Percentiles rank a stretch among this genome's conserved stretches.
Evolutionary conservation across 2,797 vertebrate genomes (phyloP).

Genomic region (Periophthalmus magnuspinnatus): DNA sequence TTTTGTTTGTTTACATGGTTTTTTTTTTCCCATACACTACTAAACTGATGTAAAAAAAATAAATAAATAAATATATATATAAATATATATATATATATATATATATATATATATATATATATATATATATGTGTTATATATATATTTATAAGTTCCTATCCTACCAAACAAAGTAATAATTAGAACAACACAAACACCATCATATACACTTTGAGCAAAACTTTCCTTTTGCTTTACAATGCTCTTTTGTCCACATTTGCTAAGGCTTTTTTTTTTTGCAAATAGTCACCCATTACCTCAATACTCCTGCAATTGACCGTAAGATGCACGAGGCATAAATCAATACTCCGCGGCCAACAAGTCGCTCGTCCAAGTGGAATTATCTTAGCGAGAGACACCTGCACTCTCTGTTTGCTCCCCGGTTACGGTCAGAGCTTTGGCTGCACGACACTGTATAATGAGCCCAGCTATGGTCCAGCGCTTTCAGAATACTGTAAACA

Average conservation of each 20-base stretch:
- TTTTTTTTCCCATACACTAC: too few relatives aligned
- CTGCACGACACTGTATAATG: constrained; percentile 62
- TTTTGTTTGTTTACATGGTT: too few relatives aligned
- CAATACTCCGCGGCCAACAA: constrained; percentile 31
- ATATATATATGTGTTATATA: too few relatives aligned
- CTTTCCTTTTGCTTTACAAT: not conserved
- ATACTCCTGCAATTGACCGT: constrained; percentile 27
- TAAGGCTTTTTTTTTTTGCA: constrained; percentile 18
- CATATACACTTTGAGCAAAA: too few relatives aligned
- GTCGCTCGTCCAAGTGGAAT: constrained; percentile 34
- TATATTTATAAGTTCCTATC: too few relatives aligned
- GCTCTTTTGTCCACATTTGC: constrained; percentile 17
- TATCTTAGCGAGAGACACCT: constrained; percentile 31
- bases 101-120: too few relatives aligned
- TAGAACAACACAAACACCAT: too few relatives aligned
- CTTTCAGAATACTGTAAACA: constrained; percentile 49
- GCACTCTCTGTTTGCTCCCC: constrained; percentile 7
- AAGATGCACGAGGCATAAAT: constrained; percentile 48
- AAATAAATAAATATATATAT: too few relatives aligned
- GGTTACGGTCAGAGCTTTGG: constrained; percentile 45
- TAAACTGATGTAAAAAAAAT: too few relatives aligned
- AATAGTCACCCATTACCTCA: constrained; percentile 46
- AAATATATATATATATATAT: too few relatives aligned
- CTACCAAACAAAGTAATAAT: too few relatives aligned
- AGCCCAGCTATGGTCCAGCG: constrained; percentile 44